These are phyloP conservation scores for Camelus bactrianus DNA, from an alignment of 2,113 vertebrate genomes.

Conservation along the genomic window DNA sequence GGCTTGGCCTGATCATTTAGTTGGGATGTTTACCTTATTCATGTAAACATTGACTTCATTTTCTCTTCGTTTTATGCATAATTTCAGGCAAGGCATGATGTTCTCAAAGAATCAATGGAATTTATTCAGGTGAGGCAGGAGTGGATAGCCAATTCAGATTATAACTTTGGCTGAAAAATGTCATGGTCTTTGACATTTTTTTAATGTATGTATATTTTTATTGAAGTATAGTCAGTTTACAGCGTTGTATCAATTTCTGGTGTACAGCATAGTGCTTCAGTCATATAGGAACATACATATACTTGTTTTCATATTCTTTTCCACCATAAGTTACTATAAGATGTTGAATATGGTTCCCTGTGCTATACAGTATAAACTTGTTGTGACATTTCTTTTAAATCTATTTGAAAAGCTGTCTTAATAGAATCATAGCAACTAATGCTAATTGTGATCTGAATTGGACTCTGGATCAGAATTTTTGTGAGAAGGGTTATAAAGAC, in stretches of 20 bases:
- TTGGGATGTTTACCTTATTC: neutral
- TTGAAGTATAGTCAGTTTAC: too few relatives aligned
- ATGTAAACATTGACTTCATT: neutral
- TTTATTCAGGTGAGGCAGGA: neutral
- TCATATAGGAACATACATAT: too few relatives aligned
- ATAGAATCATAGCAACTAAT: constrained; percentile 5
- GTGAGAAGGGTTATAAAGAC: neutral
- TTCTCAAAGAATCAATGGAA: neutral
- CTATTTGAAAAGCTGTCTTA: neutral
- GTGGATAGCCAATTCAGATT: neutral
- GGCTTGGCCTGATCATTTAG: neutral
- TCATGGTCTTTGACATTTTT: neutral
- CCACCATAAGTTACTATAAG: too few relatives aligned
- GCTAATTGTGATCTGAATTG: neutral
- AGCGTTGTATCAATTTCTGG: too few relatives aligned
- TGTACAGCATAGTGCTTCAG: too few relatives aligned
- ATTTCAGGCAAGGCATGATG: neutral
- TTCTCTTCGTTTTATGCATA: neutral
- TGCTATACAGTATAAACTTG: too few relatives aligned
- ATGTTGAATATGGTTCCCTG: too few relatives aligned
- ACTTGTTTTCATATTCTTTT: too few relatives aligned
- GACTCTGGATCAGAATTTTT: neutral
- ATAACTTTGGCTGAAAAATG: constrained; percentile 4
- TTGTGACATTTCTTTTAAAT: constrained; percentile 18
- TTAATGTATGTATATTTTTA: neutral